A percentile compares a stretch with the other conserved stretches of the same genome.
phyloP scores from a whole-genome alignment of 2,888 invertebrate species.

The Limnephilus rhombicus region DNA sequence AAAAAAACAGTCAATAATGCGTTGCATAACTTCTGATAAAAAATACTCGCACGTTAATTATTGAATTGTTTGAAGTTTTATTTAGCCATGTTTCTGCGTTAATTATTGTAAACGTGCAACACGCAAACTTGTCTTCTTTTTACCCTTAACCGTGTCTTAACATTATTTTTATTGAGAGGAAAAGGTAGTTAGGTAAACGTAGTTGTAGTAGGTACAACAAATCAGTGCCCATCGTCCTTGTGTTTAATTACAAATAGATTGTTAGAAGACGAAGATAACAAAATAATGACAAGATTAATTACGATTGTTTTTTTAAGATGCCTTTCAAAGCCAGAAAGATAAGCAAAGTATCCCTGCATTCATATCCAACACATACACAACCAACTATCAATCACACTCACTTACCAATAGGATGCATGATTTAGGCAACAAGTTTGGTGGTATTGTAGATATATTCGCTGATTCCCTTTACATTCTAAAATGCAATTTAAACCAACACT shows the following conservation, averaged over 20 bases:
- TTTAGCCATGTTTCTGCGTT: background rate
- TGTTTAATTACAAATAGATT: conserved; percentile 17
- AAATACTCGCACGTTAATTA: background rate
- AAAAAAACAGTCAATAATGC: background rate
- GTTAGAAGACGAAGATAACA: background rate
- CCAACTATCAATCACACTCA: too few species aligned
- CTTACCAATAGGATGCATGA: too few species aligned
- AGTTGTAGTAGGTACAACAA: background rate
- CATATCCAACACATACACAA: too few species aligned
- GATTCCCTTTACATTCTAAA: too few species aligned
- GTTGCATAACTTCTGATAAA: background rate
- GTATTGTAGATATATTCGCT: too few species aligned
- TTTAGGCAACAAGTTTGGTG: too few species aligned
- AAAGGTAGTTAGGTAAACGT: background rate
- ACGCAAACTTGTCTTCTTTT: conserved; percentile 23
- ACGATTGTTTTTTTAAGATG: background rate
- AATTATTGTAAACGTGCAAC: conserved; percentile 34
- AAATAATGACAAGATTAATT: background rate
- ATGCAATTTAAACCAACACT: too few species aligned
- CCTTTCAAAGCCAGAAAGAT: background rate
- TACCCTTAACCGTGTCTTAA: background rate
- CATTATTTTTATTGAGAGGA: background rate
- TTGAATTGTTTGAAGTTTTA: background rate
- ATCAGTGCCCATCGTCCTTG: conserved; percentile 41
- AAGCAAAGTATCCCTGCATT: background rate